phyloP scores from a whole-genome alignment of 2,888 invertebrate genomes.

The Scaptomyza reducta region DNA sequence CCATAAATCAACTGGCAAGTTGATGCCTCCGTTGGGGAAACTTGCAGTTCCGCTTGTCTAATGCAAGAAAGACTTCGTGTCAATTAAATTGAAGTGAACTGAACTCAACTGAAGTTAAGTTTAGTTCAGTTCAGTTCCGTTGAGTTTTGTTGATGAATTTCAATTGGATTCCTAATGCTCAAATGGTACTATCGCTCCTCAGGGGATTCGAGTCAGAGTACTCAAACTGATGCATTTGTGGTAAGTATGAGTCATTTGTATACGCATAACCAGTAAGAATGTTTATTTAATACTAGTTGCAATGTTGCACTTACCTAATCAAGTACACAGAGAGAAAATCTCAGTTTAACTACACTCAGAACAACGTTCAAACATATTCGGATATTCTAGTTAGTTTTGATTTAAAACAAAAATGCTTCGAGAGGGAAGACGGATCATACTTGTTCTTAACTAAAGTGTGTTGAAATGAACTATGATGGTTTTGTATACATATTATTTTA shows the following conservation, averaged over 20 bases:
- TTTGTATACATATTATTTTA: too few relatives aligned
- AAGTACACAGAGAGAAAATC: too few relatives aligned
- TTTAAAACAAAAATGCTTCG: too few relatives aligned
- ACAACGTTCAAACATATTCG: too few relatives aligned
- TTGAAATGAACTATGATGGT: too few relatives aligned
- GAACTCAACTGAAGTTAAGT: constrained; percentile 20
- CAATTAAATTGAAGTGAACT: constrained; percentile 51
- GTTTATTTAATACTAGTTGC: background rate
- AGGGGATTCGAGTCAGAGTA: constrained; percentile 19
- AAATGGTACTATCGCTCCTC: constrained; percentile 16
- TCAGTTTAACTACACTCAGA: too few relatives aligned
- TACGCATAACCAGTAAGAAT: background rate
- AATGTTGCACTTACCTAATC: background rate
- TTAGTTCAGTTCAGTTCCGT: constrained; percentile 2
- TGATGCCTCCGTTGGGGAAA: constrained; percentile 54
- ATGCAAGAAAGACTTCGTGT: constrained; percentile 42
- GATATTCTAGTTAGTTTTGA: too few relatives aligned
- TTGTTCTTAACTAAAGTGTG: too few relatives aligned
- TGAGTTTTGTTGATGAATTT: constrained; percentile 27
- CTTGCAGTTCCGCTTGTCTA: constrained; percentile 58
- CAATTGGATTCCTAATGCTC: constrained; percentile 24
- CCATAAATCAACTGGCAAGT: constrained; percentile 64
- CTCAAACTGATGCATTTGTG: constrained; percentile 1
- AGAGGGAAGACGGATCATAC: too few relatives aligned
- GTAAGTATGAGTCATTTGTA: constrained; percentile 3